Evolutionary conservation across 2,888 invertebrate species (phyloP), one percentile per base, ranked within the genome.

Genomic region (Teleogryllus oceanicus): DNA sequence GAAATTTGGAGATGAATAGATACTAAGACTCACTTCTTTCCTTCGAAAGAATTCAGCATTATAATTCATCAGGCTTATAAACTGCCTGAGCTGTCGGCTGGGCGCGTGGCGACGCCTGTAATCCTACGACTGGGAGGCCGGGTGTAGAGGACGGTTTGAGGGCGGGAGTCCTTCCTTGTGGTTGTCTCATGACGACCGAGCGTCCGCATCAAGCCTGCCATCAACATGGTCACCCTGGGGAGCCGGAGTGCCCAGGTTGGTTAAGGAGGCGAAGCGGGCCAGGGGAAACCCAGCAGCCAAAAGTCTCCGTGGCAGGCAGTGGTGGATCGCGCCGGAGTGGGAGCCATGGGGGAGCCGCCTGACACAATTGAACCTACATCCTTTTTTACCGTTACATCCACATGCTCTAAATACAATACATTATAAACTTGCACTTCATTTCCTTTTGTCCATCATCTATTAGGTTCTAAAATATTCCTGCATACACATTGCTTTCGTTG

Each of bases 261-360:
- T 92, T 94, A 96, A 97, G 93, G 95, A 93, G 62, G 62, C 62
- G 62, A 5, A 62, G 5, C 62, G 62, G 62, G 62, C 11, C 62
- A 10, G 94, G 95, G 95, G 96, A 94, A 95, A 97, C 95, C 93
- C 94, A 97, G 97, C 97, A 97, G 96, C 96, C 96, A 97, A 97
- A 96, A 97, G 96, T 94, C 94, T 92, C 96, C 96, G 96, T 94
- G 96, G 95, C 92, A 93, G 91, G 94, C 96, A 96, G 96, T 97
- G 96, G 96, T 94, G 96, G 96, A 95, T 94, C 93, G 96, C 96
- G 94, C 93, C 94, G 95, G 96, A 97, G 96, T 95, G 94, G 91
- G 92, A 90, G 91, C 92, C 93, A 92, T 93, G 91, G 91, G 90
- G 76, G 92, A 96, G 96, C 94, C 89, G 92, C 89, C 90, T 91